These are phyloP conservation scores for Drosophila biarmipes DNA, from an alignment of 1,140 invertebrate species.

Conservation along the genomic window DNA sequence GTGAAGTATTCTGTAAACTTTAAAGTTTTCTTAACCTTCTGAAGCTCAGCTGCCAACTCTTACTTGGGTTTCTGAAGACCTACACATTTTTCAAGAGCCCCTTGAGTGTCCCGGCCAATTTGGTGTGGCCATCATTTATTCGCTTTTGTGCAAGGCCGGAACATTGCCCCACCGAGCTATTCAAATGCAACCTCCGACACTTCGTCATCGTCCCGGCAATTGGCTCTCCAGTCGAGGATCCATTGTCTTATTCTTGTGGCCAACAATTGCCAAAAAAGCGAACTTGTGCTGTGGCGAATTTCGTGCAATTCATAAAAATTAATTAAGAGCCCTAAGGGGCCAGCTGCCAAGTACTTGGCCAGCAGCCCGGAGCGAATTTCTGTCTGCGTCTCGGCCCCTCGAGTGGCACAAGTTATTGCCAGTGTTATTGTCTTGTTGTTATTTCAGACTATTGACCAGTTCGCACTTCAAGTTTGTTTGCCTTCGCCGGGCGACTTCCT, in stretches of 20 bases:
- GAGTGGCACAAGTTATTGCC: conserved; percentile 69
- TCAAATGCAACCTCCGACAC: conserved; percentile 36
- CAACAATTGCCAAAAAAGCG: conserved; percentile 57
- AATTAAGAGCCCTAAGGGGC: conserved; percentile 67
- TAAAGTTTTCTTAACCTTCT: background rate
- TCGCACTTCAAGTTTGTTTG: conserved; percentile 75
- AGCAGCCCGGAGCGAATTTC: conserved; percentile 44
- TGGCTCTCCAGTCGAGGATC: conserved; percentile 23
- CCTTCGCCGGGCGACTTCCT: conserved; percentile 20
- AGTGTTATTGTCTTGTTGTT: conserved; percentile 80
- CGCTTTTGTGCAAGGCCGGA: conserved; percentile 3
- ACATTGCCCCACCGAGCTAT: conserved; percentile 10
- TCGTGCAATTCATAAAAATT: conserved; percentile 80
- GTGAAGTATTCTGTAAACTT: no score
- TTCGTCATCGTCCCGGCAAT: conserved; percentile 47
- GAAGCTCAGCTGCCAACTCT: background rate
- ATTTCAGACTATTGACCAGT: conserved; percentile 81
- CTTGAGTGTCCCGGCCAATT: conserved; percentile 7
- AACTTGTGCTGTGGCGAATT: conserved; percentile 54
- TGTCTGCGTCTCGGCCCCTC: conserved; percentile 9
- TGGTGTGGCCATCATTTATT: conserved; percentile 17
- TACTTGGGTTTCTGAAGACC: background rate
- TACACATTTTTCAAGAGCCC: background rate
- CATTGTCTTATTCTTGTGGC: conserved; percentile 35
- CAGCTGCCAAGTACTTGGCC: conserved; percentile 68